A percentile compares a stretch with the other conserved stretches of the same genome.
These are phyloP conservation scores for Pseudomyrmex gracilis DNA, from an alignment of 1,140 invertebrate genomes.

Conservation along the genomic window DNA sequence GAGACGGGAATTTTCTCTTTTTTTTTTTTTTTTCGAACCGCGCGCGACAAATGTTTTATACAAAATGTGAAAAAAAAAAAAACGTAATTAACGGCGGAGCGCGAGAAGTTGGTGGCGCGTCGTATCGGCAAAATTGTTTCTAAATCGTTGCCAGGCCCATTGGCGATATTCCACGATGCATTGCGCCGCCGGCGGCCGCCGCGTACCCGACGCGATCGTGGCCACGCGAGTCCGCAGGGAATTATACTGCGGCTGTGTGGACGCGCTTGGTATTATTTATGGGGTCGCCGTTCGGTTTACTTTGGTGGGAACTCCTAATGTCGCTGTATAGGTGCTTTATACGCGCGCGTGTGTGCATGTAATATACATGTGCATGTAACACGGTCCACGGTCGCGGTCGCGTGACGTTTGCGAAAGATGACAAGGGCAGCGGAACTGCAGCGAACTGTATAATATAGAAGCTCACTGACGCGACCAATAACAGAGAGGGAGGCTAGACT, in stretches of 20 bases:
- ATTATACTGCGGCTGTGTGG: constrained; percentile 29
- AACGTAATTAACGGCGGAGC: neutral
- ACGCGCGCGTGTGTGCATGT: neutral
- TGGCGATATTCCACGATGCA: neutral
- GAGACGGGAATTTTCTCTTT: neutral
- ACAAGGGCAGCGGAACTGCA: constrained; percentile 36
- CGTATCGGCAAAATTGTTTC: constrained; percentile 1
- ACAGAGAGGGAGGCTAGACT: neutral
- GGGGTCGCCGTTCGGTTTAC: constrained; percentile 16
- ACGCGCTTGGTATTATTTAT: constrained; percentile 46
- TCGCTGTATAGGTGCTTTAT: constrained; percentile 24
- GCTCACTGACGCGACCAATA: neutral
- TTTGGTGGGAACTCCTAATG: constrained; percentile 3
- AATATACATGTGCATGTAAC: no score
- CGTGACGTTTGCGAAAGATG: constrained; percentile 53
- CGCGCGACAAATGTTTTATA: neutral
- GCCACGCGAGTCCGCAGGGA: constrained; percentile 52
- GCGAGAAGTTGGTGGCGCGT: neutral
- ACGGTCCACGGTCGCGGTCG: constrained; percentile 2
- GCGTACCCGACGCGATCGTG: neutral
- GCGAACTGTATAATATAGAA: constrained; percentile 51
- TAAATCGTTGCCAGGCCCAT: neutral
- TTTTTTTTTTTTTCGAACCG: no score
- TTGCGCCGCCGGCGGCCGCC: neutral
- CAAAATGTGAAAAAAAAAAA: no score